A percentile compares a stretch with the other conserved stretches of the same genome.
These are phyloP conservation scores for Plagodis dolabraria DNA, from an alignment of 2,888 invertebrate genomes.

Conservation along the genomic window DNA sequence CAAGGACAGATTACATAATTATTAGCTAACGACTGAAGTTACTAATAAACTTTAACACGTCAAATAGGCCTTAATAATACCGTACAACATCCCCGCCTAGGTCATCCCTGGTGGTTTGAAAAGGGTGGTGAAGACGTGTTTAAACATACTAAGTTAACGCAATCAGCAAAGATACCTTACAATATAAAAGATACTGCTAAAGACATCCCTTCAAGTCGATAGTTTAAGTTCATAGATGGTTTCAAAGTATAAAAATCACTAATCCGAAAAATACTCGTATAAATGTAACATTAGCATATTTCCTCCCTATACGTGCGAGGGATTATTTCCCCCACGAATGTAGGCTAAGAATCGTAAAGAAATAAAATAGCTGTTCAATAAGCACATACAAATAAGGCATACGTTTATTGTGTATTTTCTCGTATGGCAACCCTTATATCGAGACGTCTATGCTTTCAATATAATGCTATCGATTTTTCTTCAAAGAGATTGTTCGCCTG, in stretches of 20 bases:
- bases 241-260: slow-evolving; percentile 13
- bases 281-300: slow-evolving; percentile 30
- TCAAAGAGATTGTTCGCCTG: slow-evolving; percentile 12
- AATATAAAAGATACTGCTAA: too few species aligned
- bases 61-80: too few species aligned
- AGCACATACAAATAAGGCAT: slow-evolving; percentile 56
- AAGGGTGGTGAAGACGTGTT: too few species aligned
- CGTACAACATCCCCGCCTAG: too few species aligned
- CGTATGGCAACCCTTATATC: slow-evolving; percentile 57
- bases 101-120: too few species aligned
- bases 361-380: slow-evolving; percentile 49
- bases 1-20: too few species aligned
- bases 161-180: too few species aligned
- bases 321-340: slow-evolving; percentile 47
- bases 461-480: slow-evolving; percentile 61
- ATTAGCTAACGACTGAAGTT: too few species aligned
- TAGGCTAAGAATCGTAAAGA: slow-evolving; percentile 35
- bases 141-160: too few species aligned
- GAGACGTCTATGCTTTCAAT: slow-evolving; percentile 55
- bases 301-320: slow-evolving; percentile 25
- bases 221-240: too few species aligned
- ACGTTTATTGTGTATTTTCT: slow-evolving; percentile 51
- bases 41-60: too few species aligned
- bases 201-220: too few species aligned
- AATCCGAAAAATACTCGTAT: slow-evolving; percentile 26